Conservation (phyloP, 2,113 vertebrate genomes). For the Phyllostomus hastatus region DNA sequence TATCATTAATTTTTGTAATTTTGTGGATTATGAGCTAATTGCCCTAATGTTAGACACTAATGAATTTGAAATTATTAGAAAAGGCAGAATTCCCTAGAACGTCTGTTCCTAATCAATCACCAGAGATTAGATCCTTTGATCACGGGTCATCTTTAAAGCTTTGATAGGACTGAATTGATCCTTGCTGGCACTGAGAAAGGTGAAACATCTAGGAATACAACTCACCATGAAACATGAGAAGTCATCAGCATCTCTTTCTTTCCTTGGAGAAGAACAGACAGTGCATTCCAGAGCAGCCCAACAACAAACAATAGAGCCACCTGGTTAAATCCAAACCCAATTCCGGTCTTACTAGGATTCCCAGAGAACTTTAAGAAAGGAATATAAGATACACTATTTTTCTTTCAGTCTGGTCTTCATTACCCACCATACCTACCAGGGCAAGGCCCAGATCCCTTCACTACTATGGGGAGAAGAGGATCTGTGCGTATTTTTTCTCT, state of each 20-base stretch:
- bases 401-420: constrained; percentile 28
- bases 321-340: constrained; percentile 67
- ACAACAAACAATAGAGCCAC: constrained; percentile 72
- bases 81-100: constrained; percentile 81
- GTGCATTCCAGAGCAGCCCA: constrained; percentile 75
- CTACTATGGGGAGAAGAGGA: not conserved
- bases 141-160: constrained; percentile 90
- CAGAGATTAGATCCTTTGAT: constrained; percentile 94
- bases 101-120: constrained; percentile 96
- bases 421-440: not conserved
- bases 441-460: not conserved
- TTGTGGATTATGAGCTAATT: constrained; percentile 43
- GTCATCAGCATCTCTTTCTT: constrained; percentile 63
- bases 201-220: constrained; percentile 81
- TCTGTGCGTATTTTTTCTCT: not conserved
- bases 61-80: constrained; percentile 79
- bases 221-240: constrained; percentile 82
- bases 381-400: constrained; percentile 48
- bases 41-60: constrained; percentile 69
- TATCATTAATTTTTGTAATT: not conserved
- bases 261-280: constrained; percentile 68
- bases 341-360: constrained; percentile 60
- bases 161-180: constrained; percentile 76
- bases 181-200: constrained; percentile 73
- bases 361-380: not conserved